These are phyloP conservation scores for Cyphomyrus plagiostoma DNA, from an alignment of 2,113 vertebrate genomes.

Conservation along the genomic window DNA sequence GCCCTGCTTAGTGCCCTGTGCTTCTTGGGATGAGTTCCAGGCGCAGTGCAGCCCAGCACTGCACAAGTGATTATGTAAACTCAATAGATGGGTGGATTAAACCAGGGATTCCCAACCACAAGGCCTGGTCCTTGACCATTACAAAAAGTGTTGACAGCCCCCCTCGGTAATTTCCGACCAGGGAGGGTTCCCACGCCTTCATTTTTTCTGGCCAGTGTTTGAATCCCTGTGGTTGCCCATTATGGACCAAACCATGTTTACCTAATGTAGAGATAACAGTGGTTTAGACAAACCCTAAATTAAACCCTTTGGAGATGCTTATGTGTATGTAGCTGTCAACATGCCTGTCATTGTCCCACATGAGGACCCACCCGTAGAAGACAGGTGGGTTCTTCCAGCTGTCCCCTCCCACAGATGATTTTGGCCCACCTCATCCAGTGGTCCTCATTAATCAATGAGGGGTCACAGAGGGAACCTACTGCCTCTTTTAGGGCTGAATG, in stretches of 20 bases:
- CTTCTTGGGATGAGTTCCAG: not conserved
- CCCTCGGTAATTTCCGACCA: not conserved
- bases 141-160: not conserved
- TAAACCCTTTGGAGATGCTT: not conserved
- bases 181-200: not conserved
- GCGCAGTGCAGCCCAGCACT: not conserved
- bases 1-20: not conserved
- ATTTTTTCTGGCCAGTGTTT: not conserved
- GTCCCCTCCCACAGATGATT: not conserved
- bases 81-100: not conserved
- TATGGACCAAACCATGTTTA: not conserved
- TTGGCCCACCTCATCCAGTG: not conserved
- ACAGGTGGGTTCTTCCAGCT: not conserved
- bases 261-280: not conserved
- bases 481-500: not conserved
- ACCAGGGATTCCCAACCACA: not conserved
- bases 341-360: not conserved
- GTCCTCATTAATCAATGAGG: constrained; percentile 5
- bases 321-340: not conserved
- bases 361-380: not conserved
- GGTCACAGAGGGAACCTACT: not conserved
- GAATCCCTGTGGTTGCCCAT: not conserved
- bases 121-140: not conserved
- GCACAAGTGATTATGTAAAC: not conserved
- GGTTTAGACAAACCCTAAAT: not conserved